phyloP scores from a whole-genome alignment of 2,888 invertebrate species.

The Peribatodes rhomboidaria region DNA sequence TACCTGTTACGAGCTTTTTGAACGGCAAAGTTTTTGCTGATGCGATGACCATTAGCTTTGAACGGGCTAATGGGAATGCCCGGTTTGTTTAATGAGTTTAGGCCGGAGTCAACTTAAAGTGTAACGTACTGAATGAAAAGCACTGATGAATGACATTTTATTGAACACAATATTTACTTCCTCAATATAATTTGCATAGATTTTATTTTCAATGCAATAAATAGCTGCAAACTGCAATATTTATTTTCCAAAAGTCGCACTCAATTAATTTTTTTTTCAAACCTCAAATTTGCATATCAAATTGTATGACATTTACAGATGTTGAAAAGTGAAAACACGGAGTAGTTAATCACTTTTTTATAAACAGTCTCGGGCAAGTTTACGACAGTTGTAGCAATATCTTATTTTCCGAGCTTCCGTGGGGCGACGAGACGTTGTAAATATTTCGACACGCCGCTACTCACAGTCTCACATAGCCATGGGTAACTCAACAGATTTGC shows the following conservation, averaged over 20 bases:
- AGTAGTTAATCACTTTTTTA: conserved; percentile 48
- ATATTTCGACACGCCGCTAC: conserved; percentile 60
- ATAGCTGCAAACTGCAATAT: background rate
- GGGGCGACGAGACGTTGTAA: conserved; percentile 50
- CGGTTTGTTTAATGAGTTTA: conserved; percentile 20
- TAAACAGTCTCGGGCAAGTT: conserved; percentile 55
- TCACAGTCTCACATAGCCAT: conserved; percentile 50
- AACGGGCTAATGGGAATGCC: conserved; percentile 5
- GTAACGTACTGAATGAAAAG: background rate
- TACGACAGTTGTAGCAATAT: conserved; percentile 56
- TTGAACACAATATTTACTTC: background rate
- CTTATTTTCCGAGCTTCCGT: conserved; percentile 57
- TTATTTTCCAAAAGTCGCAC: background rate
- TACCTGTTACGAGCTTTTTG: conserved; percentile 20
- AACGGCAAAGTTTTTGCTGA: conserved; percentile 16
- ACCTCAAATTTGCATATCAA: conserved; percentile 11
- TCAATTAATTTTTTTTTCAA: conserved; percentile 3
- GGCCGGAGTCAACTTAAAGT: background rate
- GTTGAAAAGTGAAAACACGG: conserved; percentile 36
- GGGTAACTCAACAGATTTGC: no score
- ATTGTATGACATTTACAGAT: conserved; percentile 39
- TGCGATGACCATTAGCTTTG: conserved; percentile 22
- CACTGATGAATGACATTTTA: background rate
- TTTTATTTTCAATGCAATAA: no score
- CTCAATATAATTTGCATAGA: background rate